Conservation (phyloP, 2,797 vertebrate genomes). For the Etheostoma nigrum region DNA sequence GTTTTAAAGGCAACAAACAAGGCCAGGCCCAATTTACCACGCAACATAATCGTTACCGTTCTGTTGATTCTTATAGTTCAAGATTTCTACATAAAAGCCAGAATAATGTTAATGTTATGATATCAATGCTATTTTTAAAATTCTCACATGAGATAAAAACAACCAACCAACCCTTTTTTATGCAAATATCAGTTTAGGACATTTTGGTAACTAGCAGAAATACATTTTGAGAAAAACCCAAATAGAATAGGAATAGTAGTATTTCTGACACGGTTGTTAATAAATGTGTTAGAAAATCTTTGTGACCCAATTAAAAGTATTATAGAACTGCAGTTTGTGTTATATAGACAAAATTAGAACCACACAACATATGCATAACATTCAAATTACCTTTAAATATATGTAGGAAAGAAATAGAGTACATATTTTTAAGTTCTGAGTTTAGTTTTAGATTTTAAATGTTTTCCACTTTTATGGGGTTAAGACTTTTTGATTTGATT, state of each 20-base stretch:
- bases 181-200: slow-evolving; percentile 14
- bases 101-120: not conserved
- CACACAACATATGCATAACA: not conserved
- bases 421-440: not conserved
- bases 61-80: slow-evolving; percentile 42
- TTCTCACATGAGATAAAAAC: not conserved
- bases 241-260: not conserved
- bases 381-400: slow-evolving; percentile 2
- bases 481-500: not conserved
- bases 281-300: not conserved
- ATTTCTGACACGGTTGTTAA: not conserved
- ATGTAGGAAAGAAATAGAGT: slow-evolving; percentile 10
- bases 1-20: slow-evolving; percentile 76
- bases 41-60: slow-evolving; percentile 39
- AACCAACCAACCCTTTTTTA: not conserved
- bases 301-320: slow-evolving; percentile 4
- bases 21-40: slow-evolving; percentile 64
- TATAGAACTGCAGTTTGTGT: not conserved
- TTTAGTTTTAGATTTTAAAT: not conserved
- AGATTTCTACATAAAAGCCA: slow-evolving; percentile 12
- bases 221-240: not conserved
- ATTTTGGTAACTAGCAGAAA: not conserved
- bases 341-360: not conserved
- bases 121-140: not conserved
- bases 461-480: not conserved